Evolutionary conservation across 2,888 invertebrate genomes (phyloP), one percentile per base, ranked within the genome.

Genomic region (Himalopsyche japonica): DNA sequence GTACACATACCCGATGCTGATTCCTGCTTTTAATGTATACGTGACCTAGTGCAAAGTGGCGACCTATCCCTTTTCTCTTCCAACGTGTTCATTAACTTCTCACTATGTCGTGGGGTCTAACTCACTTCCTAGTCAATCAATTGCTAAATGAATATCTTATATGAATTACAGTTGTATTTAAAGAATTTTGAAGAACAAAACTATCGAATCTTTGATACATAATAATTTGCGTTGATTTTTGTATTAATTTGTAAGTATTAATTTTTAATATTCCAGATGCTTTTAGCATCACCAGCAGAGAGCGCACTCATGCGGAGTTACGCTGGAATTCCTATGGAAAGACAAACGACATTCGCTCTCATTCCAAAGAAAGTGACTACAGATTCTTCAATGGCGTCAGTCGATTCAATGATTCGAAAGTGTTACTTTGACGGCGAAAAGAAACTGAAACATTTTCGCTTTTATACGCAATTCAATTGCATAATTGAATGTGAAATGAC

Each of bases 401-500:
- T 92, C 5, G 86, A 89, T 0, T 91, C 92, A 0, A 89, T 90
- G 12, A 89, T 89, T 77, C 88, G 92, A 18, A 91, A 91, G 80
- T 92, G 92, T 87, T 91, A 89, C 89, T 92, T 92, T 87, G 91
- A 92, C 85, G 90, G 90, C 43, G 92, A 92, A 86, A 89, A 90
- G 81, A 89, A 88, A 30, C 87, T 92, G 32, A 89, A 90, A 20
- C 90, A 90, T 82, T 92, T 90, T 78, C 89, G 90, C 85, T 92
- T 91, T 37, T 93, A 93, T 87, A 93, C 93, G 0, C 92, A 93
- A 84, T 91, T 90, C 43, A 93, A 93, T 85, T 93, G 93, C 87
- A 91, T 93, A 86, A 90, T 92, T 83, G 93, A 93, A 85, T 89
- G 93, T 83, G 89, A 93, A 87, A 90, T 93, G 0, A 90, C 89